phyloP scores from a whole-genome alignment of 1,140 invertebrate genomes.

The Penaeus japonicus region DNA sequence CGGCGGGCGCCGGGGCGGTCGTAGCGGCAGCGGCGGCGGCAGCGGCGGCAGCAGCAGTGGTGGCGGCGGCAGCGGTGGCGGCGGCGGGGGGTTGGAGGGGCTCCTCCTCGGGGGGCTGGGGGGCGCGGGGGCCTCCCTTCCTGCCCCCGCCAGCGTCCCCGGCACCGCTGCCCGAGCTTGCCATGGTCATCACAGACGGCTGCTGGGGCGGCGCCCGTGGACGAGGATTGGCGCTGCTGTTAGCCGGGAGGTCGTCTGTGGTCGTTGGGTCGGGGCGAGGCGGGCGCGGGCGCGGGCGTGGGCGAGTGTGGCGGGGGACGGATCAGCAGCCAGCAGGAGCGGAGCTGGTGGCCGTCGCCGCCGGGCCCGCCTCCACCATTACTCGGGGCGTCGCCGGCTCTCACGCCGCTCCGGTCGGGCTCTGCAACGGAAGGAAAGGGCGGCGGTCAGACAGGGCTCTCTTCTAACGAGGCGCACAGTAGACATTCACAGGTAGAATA shows the following conservation, averaged over 20 bases:
- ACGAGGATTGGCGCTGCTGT: background rate
- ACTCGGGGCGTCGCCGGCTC: background rate
- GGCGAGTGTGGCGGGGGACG: background rate
- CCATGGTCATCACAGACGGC: conserved; percentile 51
- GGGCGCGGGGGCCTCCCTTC: conserved; percentile 15
- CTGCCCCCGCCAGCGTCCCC: conserved; percentile 27
- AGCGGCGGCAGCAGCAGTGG: background rate
- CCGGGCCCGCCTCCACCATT: background rate
- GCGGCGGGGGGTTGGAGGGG: conserved; percentile 18
- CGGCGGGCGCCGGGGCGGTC: background rate
- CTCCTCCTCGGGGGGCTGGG: conserved; percentile 13
- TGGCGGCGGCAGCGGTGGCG: conserved; percentile 13
- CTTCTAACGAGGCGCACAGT: no score
- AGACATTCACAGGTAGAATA: no score
- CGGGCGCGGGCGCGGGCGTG: conserved; percentile 1
- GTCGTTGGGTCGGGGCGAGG: background rate
- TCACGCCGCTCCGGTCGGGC: background rate
- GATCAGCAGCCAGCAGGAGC: background rate
- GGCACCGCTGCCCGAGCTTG: conserved; percentile 33
- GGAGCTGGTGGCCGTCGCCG: background rate
- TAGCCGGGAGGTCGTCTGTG: background rate
- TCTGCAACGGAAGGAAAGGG: background rate
- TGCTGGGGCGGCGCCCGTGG: background rate
- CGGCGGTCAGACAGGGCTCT: background rate
- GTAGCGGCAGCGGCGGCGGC: conserved; percentile 11